Evolutionary conservation across 2,113 vertebrate genomes (phyloP), one percentile per base, ranked within the genome.

Genomic region (Aegypius monachus): DNA sequence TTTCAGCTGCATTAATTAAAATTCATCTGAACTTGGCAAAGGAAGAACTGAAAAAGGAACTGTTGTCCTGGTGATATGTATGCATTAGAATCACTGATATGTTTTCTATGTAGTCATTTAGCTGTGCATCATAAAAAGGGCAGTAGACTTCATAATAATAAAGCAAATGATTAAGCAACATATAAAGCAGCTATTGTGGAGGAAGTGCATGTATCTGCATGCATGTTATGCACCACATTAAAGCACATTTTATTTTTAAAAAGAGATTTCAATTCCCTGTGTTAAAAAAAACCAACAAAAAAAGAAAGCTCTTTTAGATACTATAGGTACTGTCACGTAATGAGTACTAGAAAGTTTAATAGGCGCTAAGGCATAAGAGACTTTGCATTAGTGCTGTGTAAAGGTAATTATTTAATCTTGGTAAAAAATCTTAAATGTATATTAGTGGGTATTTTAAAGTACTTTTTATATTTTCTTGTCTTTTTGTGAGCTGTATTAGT

Each of bases 1-100:
- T 93, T 95, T 81, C 31, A 81, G 48, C 34, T 87, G 48, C n/a
- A 50, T 88, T 84, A 95, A 72, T 90, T 95, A 89, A 86, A 95
- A 81, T 86, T 79, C 25, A 84, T 84, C 59, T 75, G 56, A 84
- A 68, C 36, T 68, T 75, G 40, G 11, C 31, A 86, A 82, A 90
- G 26, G 19, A 82, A 85, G 34, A 90, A 47, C 6, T 70, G 32
- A 36, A 90, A 68, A 73, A 92, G 36, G 31, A 82, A 27, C 27
- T 19, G 31, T 29, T 66, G 45, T 62, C 20, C 34, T 68, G 25
- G 9, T 70, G 8, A 59, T 89, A 48, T 2, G 1, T 47, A 31
- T 74, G 38, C n/a, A 52, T 34, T 66, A 56, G 22, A 58, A 50
- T 53, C 53, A 83, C 5, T n/a, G 45, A 23, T 43, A 43, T 0